phyloP scores from a whole-genome alignment of 2,797 vertebrate species.

The Oryzias dopingdopingensis region DNA sequence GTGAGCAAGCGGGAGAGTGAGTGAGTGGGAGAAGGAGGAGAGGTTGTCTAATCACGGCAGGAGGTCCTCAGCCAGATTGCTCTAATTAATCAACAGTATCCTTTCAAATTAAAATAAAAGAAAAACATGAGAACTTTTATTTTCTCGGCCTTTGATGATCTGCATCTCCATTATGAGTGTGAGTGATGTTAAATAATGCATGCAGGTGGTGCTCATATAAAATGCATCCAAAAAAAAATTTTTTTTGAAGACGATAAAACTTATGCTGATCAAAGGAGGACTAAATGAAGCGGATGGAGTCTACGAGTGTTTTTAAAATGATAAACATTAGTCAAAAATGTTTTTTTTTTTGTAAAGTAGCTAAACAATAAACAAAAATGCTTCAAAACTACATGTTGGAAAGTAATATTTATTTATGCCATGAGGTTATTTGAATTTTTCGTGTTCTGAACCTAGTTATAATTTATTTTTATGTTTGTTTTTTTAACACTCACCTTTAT shows the following conservation, averaged over 20 bases:
- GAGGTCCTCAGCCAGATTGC: constrained; percentile 60
- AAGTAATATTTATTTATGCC: constrained; percentile 8
- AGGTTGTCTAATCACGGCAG: constrained; percentile 46
- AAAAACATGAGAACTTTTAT: constrained; percentile 6
- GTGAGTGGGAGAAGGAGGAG: constrained; percentile 40
- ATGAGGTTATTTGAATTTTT: constrained; percentile 28
- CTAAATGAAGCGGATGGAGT: too few species aligned
- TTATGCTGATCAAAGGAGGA: too few species aligned
- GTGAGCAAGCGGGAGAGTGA: constrained; percentile 23
- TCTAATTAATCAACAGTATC: constrained; percentile 56
- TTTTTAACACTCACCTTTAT: constrained; percentile 2
- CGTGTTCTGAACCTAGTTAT: constrained; percentile 48
- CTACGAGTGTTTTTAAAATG: neutral
- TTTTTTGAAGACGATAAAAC: neutral
- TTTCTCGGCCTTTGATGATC: constrained; percentile 8
- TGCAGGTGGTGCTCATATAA: neutral
- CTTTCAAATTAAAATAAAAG: constrained; percentile 8
- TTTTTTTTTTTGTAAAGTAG: neutral
- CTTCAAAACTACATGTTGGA: too few species aligned
- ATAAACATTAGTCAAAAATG: neutral
- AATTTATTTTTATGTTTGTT: constrained; percentile 44
- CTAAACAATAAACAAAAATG: too few species aligned
- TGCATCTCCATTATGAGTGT: constrained; percentile 7
- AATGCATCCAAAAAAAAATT: neutral
- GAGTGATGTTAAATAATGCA: constrained; percentile 7